Percentiles rank a stretch among this genome's conserved stretches.
Conservation (phyloP, 2,888 invertebrate species). For the Cephalotes varians region DNA sequence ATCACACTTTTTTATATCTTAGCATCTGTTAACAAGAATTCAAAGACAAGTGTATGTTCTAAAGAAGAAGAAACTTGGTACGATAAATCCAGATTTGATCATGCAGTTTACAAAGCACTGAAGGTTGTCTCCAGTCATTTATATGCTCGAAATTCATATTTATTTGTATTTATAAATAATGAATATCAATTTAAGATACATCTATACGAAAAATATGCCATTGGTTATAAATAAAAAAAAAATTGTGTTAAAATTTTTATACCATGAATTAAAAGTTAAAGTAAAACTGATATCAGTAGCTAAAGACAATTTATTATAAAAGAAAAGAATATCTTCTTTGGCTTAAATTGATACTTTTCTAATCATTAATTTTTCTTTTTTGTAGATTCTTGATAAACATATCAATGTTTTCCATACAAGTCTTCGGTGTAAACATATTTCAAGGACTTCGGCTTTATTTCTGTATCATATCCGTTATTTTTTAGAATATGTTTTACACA, state of each 20-base stretch:
- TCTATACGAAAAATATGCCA: neutral
- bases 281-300: neutral
- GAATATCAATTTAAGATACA: neutral
- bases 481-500: neutral
- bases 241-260: neutral
- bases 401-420: neutral
- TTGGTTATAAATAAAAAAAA: neutral
- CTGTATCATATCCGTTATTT: constrained; percentile 13
- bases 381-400: constrained; percentile 22
- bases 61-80: neutral
- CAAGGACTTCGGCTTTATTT: constrained; percentile 23
- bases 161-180: neutral
- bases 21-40: constrained; percentile 2
- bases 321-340: neutral
- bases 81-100: neutral
- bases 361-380: neutral
- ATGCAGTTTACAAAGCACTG: neutral
- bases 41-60: neutral
- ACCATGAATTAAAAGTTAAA: neutral
- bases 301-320: neutral
- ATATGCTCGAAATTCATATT: neutral
- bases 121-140: neutral
- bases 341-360: neutral
- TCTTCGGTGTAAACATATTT: constrained; percentile 1
- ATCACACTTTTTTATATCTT: neutral